phyloP scores from a whole-genome alignment of 2,888 invertebrate genomes.

The Abrostola tripartita region DNA sequence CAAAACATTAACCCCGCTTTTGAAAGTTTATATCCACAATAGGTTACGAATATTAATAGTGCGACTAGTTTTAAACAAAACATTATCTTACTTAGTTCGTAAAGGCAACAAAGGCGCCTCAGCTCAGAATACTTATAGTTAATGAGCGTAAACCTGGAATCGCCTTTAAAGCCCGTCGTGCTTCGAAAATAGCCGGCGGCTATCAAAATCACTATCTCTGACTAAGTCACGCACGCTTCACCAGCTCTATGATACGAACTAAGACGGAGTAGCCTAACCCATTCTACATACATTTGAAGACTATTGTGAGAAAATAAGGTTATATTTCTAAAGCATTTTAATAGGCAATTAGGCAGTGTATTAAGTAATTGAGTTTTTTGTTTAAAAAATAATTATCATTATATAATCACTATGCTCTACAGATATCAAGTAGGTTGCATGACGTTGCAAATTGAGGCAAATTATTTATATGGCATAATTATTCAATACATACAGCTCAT shows the following conservation, averaged over 20 bases:
- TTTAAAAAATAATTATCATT: slow-evolving; percentile 12
- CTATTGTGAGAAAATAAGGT: slow-evolving; percentile 10
- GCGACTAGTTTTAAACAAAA: slow-evolving; percentile 2
- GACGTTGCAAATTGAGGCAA: slow-evolving; percentile 38
- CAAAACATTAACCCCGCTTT: background rate
- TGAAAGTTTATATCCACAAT: background rate
- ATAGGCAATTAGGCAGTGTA: too few relatives aligned
- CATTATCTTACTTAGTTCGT: slow-evolving; percentile 31
- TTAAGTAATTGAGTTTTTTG: too few relatives aligned
- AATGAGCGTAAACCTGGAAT: slow-evolving; percentile 52
- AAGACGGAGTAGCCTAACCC: slow-evolving; percentile 36
- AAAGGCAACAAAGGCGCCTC: slow-evolving; percentile 29
- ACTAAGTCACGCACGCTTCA: slow-evolving; percentile 71
- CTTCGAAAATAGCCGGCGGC: slow-evolving; percentile 66
- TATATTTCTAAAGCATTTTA: slow-evolving; percentile 4
- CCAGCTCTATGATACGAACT: slow-evolving; percentile 59
- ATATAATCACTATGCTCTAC: slow-evolving; percentile 7
- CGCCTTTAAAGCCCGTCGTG: slow-evolving; percentile 60
- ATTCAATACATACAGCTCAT: slow-evolving; percentile 38
- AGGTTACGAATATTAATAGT: slow-evolving; percentile 1
- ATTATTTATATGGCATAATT: slow-evolving; percentile 24
- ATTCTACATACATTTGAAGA: slow-evolving; percentile 16
- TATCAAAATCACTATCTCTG: slow-evolving; percentile 67
- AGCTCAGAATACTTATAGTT: slow-evolving; percentile 38
- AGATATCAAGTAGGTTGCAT: slow-evolving; percentile 17